Evolutionary conservation across 1,140 invertebrate genomes (phyloP).

Genomic region (Bilobella aurantiaca): DNA sequence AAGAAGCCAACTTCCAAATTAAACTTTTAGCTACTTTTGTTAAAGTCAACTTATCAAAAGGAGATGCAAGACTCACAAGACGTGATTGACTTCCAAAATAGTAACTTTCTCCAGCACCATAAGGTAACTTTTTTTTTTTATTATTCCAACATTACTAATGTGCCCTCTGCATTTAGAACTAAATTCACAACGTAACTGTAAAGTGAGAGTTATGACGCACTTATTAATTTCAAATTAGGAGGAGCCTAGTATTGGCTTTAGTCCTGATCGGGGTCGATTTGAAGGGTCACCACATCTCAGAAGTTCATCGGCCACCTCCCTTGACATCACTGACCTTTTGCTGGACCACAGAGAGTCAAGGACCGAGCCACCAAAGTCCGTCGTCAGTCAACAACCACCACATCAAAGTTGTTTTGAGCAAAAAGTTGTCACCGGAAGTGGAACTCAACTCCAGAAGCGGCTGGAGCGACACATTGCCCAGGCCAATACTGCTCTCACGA

Average conservation of each 20-base stretch:
- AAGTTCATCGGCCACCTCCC: neutral
- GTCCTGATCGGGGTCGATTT: conserved; percentile 24
- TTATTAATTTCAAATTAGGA: too few relatives aligned
- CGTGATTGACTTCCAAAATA: too few relatives aligned
- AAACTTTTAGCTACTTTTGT: too few relatives aligned
- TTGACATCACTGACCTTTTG: neutral
- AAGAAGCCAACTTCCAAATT: too few relatives aligned
- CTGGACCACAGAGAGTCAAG: neutral
- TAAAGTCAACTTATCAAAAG: too few relatives aligned
- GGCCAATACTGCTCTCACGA: conserved; percentile 1
- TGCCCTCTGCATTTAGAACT: neutral
- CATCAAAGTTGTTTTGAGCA: neutral
- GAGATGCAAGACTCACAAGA: too few relatives aligned
- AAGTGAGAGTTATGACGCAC: neutral
- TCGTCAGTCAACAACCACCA: neutral
- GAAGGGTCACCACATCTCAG: neutral
- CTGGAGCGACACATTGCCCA: conserved; percentile 23
- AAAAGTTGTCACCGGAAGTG: conserved; percentile 1
- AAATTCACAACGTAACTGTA: neutral
- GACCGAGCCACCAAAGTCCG: neutral
- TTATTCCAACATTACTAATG: too few relatives aligned
- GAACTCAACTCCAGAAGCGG: conserved; percentile 16
- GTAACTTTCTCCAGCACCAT: too few relatives aligned
- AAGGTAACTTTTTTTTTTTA: too few relatives aligned
- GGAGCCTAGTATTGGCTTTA: conserved; percentile 28